Base-by-base conservation (phyloP, 1,140 invertebrate genomes). In the Papilio aristodemus region DNA sequence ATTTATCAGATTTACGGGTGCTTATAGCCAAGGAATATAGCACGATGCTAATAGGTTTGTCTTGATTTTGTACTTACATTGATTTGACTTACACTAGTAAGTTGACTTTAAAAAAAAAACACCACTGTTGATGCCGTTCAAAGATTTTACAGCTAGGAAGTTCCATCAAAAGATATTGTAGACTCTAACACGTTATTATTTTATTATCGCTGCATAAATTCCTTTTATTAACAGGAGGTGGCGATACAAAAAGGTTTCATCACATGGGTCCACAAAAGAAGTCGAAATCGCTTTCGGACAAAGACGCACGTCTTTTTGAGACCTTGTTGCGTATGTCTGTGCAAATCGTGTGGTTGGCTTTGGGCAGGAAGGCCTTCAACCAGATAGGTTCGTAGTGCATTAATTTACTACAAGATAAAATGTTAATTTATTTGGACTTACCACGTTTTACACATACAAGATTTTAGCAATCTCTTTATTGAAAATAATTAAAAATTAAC, bases 301-400 rank as follows among this genome's bases (percentile, higher is more conserved):
- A 93, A 80, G 94, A 95, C 74, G 86, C 94, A 8, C 81, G 93
- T 68, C 83, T 94, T 41, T 93, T 93, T 73, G 94, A 95, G 81
- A 89, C 90, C 4, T 75, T 95, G 11, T 80, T 94, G 43, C 87
- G 92, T 69, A 88, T 94, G 71, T 90, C 93, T 67, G 90, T 93
- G 13, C 92, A 93, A 76, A 92, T 95, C 41, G 91, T 94, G 3
- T 95, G 94, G 94, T 91, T 95, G 68, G 93, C 94, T 17, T 82
- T 95, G 17, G 86, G 92, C 39, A 83, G 94, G 38, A 93, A 93
- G 72, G 79, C 93, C 68, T 93, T 93, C 69, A 87, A 90, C 76
- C 83, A 94, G 58, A 94, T 95, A 70, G 94, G 85, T 90, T 71
- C 46, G 46, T 43, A 9, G 19, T 13, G 22, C 11, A 38, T 46